Percentiles rank a stretch among this genome's conserved stretches.
Evolutionary conservation across 2,888 invertebrate species (phyloP).

Genomic region (Argyresthia albistria): DNA sequence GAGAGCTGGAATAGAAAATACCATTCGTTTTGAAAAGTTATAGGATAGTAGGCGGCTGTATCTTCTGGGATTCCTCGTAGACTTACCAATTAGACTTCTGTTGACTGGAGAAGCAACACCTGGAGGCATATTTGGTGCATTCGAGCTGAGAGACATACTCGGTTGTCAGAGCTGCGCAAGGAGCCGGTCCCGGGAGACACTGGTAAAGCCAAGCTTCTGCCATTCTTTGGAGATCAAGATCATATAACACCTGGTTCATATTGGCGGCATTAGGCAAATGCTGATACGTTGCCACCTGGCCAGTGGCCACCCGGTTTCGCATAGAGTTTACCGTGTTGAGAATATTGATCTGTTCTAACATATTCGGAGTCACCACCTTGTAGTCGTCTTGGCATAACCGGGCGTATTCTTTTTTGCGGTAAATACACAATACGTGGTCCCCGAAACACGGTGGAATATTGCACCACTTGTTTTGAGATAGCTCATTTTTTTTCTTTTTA

Average conservation of each 20-base stretch:
- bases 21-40: neutral
- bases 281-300: conserved; percentile 28
- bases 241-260: conserved; percentile 55
- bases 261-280: conserved; percentile 49
- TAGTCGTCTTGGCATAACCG: conserved; percentile 35
- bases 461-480: conserved; percentile 45
- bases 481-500: conserved; percentile 1
- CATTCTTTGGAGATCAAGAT: conserved; percentile 49
- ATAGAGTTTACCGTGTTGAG: conserved; percentile 53
- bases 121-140: conserved; percentile 44
- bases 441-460: conserved; percentile 46
- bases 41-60: neutral
- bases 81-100: neutral
- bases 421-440: conserved; percentile 58
- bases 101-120: conserved; percentile 30
- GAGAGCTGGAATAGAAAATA: conserved; percentile 25
- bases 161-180: conserved; percentile 47
- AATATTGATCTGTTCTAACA: conserved; percentile 33
- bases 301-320: conserved; percentile 51
- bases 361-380: conserved; percentile 27
- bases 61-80: neutral
- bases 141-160: conserved; percentile 46
- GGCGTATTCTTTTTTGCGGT: conserved; percentile 26
- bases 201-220: conserved; percentile 48
- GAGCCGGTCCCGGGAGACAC: conserved; percentile 51